These are phyloP conservation scores for Callaeas wilsoni DNA, from an alignment of 2,113 vertebrate species.

Conservation along the genomic window DNA sequence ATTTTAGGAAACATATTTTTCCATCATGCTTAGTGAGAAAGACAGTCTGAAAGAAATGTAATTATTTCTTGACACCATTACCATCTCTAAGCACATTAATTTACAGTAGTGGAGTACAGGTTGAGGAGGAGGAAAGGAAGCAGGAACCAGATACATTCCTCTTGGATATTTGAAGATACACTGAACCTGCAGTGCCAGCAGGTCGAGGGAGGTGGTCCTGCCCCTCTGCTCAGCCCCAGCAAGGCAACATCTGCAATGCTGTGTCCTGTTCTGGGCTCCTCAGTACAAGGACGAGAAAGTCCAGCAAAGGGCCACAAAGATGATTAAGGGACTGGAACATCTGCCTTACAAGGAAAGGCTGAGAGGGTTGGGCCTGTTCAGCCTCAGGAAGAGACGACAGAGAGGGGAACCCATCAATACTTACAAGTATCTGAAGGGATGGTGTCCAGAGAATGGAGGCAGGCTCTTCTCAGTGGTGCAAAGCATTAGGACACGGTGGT, in stretches of 20 bases:
- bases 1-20: conserved; percentile 32
- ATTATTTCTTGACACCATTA: conserved; percentile 12
- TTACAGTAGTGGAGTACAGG: background rate
- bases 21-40: background rate
- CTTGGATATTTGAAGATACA: background rate
- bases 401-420: no score
- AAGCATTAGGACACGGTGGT: background rate
- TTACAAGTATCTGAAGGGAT: background rate
- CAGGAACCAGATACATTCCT: background rate
- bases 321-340: background rate
- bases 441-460: background rate
- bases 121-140: background rate
- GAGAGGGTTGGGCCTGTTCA: no score
- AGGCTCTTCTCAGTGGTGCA: background rate
- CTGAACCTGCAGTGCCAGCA: background rate
- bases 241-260: background rate
- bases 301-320: background rate
- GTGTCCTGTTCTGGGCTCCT: background rate
- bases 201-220: background rate
- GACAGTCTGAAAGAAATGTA: conserved; percentile 13
- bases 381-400: background rate
- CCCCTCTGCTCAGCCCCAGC: background rate
- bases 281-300: background rate
- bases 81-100: background rate
- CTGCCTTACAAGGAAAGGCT: background rate